A percentile compares a stretch with the other conserved stretches of the same genome.
Conservation (phyloP, 2,113 vertebrate species). For the Petrocephalus zakoni region DNA sequence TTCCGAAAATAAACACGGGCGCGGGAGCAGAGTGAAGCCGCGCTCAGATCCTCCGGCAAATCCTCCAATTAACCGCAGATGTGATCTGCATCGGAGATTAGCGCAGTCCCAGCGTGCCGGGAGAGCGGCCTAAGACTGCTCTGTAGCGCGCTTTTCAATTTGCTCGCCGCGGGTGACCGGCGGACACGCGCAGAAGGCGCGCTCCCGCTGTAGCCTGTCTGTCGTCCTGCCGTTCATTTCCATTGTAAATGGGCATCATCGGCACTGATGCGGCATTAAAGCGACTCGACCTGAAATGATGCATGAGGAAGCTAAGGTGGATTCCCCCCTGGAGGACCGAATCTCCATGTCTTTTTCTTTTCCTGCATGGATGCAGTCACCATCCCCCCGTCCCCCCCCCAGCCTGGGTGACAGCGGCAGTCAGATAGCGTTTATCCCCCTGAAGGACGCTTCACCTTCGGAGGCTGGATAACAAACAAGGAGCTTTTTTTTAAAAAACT, state of each 20-base stretch:
- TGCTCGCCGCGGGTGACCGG: slow-evolving; percentile 41
- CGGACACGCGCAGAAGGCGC: slow-evolving; percentile 33
- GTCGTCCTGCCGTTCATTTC: not conserved
- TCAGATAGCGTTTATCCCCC: slow-evolving; percentile 57
- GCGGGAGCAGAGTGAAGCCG: slow-evolving; percentile 44
- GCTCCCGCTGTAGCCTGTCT: not conserved
- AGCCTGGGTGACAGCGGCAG: slow-evolving; percentile 32
- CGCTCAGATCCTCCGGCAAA: slow-evolving; percentile 61
- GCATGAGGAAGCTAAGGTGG: not conserved
- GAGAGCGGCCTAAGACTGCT: slow-evolving; percentile 54
- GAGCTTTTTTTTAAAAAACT: slow-evolving; percentile 39
- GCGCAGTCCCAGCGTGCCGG: slow-evolving; percentile 56
- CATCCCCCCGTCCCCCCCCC: not conserved
- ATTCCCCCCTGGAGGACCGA: not conserved
- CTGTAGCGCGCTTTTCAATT: slow-evolving; percentile 51
- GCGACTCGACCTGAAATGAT: not conserved
- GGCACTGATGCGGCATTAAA: not conserved
- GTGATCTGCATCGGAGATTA: slow-evolving; percentile 67
- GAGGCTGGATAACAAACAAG: slow-evolving; percentile 49
- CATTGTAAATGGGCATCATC: not conserved
- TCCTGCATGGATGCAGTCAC: slow-evolving; percentile 29
- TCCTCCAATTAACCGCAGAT: slow-evolving; percentile 69
- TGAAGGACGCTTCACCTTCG: slow-evolving; percentile 60
- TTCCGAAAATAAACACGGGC: slow-evolving; percentile 55
- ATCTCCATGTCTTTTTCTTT: not conserved